Base-by-base conservation (phyloP, 2,888 invertebrate genomes). In the Melangyna quadrimaculata region DNA sequence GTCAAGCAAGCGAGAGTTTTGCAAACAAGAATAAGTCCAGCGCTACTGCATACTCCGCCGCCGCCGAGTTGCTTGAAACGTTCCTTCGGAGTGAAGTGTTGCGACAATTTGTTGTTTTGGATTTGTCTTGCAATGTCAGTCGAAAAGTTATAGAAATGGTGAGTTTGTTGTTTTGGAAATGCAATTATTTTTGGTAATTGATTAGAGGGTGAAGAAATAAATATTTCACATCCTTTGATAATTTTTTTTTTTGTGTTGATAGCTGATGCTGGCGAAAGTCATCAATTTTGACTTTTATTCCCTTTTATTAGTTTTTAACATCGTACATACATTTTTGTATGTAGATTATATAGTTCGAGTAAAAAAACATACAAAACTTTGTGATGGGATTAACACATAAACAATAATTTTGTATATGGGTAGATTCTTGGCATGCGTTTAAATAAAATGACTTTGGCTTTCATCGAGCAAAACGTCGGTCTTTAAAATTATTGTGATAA, bases 81-180 rank as follows among this genome's bases (percentile, higher is more conserved):
- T 88, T 90, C 57, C 87, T 91, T 87, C 89, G 84, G 65, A 78
- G 88, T 82, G 91, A 91, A 82, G 88, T 88, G 69, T 87, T 89
- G 71, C 88, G 90, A 79, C 92, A 92, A 89, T 87, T 92, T 88
- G 90, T 90, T 79, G 90, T 89, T 55, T 88, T 92, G 83, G 90
- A 91, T 89, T 89, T 92, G 86, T 89, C 90, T 75, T 92, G 92
- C 88, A 90, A 91, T 75, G 88, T 89, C 53, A 92, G 91, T 88
- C 90, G 90, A 40, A 88, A 89, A 73, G 88, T 91, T 57, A 88
- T 92, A 67, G 88, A 91, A 89, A 87, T 91, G 91, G 92, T 92
- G 87, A 91, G 90, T 89, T 83, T 74, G 35, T 57, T 35, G 17
- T 43, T 40, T n/a, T 35, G 43, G 22, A 55, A 45, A 35, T 67